phyloP scores from a whole-genome alignment of 2,113 vertebrate species.

The Triplophysa rosa region DNA sequence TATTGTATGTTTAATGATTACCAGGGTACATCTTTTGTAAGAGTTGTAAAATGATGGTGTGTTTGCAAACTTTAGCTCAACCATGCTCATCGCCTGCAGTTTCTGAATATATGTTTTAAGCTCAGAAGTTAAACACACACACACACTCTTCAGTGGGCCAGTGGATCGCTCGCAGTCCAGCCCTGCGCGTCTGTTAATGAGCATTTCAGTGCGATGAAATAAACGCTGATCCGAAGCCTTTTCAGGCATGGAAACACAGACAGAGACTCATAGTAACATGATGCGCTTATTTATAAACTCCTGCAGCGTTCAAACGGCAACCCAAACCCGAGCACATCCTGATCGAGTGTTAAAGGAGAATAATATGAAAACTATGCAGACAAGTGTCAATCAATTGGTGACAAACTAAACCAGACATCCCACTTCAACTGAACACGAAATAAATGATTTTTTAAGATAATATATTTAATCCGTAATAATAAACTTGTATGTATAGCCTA shows the following conservation, averaged over 20 bases:
- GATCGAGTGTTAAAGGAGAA: background rate
- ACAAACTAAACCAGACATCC: background rate
- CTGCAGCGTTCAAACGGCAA: background rate
- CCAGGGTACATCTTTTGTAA: too few species aligned
- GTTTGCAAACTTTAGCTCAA: too few species aligned
- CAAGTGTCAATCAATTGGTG: background rate
- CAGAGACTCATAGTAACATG: constrained; percentile 19
- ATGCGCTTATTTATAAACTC: constrained; percentile 41
- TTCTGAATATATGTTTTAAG: too few species aligned
- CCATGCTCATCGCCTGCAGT: too few species aligned
- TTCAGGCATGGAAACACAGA: constrained; percentile 41
- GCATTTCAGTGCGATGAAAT: background rate
- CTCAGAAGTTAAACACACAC: too few species aligned
- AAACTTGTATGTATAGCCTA: background rate
- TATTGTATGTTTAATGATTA: too few species aligned
- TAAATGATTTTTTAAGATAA: too few species aligned
- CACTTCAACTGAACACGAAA: background rate
- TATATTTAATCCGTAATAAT: too few species aligned
- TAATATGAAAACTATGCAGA: background rate
- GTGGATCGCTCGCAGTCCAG: too few species aligned
- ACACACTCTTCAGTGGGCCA: too few species aligned
- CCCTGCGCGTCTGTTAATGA: background rate
- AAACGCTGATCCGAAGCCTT: constrained; percentile 1
- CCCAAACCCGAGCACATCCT: background rate
- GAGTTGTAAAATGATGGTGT: too few species aligned